Conservation (phyloP, 2,888 invertebrate species). For the Scelioninae gen. 1 region DNA sequence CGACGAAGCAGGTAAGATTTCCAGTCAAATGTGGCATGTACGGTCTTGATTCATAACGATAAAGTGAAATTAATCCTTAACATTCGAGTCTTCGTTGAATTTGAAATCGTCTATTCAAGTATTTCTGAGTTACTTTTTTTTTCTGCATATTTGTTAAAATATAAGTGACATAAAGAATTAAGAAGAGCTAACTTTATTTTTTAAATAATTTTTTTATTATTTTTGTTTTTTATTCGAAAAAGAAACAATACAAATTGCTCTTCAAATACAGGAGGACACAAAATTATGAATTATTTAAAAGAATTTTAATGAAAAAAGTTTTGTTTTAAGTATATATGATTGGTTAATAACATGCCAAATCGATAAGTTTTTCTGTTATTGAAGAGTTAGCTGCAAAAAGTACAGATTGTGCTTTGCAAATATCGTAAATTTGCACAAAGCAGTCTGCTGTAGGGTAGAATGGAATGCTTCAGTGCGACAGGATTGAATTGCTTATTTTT, state of each 20-base stretch:
- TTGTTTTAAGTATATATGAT: too few species aligned
- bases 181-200: conserved; percentile 35
- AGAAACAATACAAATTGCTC: background rate
- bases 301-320: too few species aligned
- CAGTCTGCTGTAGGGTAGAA: conserved; percentile 81
- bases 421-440: conserved; percentile 80
- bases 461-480: conserved; percentile 78
- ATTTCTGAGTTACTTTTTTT: conserved; percentile 59
- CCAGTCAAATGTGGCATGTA: conserved; percentile 51
- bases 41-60: conserved; percentile 12
- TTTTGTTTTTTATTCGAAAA: background rate
- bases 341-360: too few species aligned
- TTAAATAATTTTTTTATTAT: conserved; percentile 20
- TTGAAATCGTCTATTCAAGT: conserved; percentile 68
- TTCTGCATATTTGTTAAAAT: conserved; percentile 54
- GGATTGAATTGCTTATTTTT: conserved; percentile 83
- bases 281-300: too few species aligned
- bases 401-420: conserved; percentile 81
- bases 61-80: conserved; percentile 15
- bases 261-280: conserved; percentile 6
- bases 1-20: conserved; percentile 55
- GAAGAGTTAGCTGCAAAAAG: too few species aligned
- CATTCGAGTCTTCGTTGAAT: conserved; percentile 55
- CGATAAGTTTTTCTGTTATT: too few species aligned
- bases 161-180: conserved; percentile 50